These are phyloP conservation scores for Dipodomys spectabilis DNA, from an alignment of 2,113 vertebrate genomes.

Conservation along the genomic window DNA sequence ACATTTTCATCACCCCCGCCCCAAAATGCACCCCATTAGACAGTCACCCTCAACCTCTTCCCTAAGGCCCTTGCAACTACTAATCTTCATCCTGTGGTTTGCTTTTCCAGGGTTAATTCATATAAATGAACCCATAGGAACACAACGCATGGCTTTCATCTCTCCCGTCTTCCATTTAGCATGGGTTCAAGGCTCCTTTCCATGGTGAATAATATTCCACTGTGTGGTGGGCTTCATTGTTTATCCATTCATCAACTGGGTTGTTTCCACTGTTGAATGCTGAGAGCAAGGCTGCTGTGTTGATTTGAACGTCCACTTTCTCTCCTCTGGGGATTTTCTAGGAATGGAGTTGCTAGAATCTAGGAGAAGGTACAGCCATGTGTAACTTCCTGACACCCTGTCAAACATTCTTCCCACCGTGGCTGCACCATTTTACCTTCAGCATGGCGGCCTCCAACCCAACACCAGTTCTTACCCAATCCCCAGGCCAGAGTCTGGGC, in stretches of 20 bases:
- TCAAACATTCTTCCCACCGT: not conserved
- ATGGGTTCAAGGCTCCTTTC: not conserved
- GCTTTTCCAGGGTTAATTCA: not conserved
- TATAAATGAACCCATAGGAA: not conserved
- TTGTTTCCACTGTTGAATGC: not conserved
- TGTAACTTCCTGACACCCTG: not conserved
- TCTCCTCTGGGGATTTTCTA: not conserved
- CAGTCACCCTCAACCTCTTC: not conserved
- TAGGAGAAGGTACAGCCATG: not conserved
- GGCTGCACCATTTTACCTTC: not conserved
- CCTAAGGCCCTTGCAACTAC: not conserved
- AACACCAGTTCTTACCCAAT: not conserved
- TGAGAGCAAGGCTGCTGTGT: not conserved
- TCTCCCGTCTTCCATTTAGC: not conserved
- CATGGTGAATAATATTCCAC: not conserved
- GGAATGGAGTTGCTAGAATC: not conserved
- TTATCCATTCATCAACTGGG: not conserved
- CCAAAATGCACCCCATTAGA: not conserved
- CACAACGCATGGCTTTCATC: accelerated
- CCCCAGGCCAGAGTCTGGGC: not conserved
- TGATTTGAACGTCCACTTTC: not conserved
- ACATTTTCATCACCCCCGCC: not conserved
- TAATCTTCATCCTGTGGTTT: accelerated
- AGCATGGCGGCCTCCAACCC: not conserved
- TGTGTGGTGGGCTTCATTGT: not conserved